These are phyloP conservation scores for Oegoconia quadripuncta DNA, from an alignment of 2,888 invertebrate genomes.

Conservation along the genomic window DNA sequence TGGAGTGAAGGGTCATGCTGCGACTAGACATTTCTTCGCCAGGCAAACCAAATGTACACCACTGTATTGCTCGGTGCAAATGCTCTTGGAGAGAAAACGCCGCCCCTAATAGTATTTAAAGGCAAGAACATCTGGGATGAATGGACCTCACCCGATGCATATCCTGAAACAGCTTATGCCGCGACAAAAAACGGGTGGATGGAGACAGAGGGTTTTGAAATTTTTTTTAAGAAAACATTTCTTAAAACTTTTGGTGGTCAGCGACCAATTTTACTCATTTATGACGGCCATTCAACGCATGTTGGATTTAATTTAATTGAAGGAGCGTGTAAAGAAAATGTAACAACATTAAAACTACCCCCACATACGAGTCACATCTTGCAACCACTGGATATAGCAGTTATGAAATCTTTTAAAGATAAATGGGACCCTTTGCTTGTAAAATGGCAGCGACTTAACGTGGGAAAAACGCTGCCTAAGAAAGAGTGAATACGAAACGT, in stretches of 20 bases:
- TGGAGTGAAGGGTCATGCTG: constrained; percentile 20
- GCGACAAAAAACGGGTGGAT: constrained; percentile 38
- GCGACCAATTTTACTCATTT: constrained; percentile 18
- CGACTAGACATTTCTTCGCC: constrained; percentile 17
- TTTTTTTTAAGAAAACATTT: constrained; percentile 26
- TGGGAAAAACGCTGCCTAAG: no score
- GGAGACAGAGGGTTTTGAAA: constrained; percentile 30
- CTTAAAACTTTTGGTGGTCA: constrained; percentile 11
- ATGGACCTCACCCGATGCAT: constrained; percentile 23
- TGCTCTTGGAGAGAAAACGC: constrained; percentile 25
- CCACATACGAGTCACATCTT: constrained; percentile 27
- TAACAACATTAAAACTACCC: constrained; percentile 27
- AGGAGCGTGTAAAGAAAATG: constrained; percentile 19
- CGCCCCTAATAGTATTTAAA: constrained; percentile 25
- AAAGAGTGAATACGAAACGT: no score
- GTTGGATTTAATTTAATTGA: constrained; percentile 18
- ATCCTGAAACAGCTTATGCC: constrained; percentile 24
- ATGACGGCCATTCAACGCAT: constrained; percentile 21
- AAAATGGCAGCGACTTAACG: constrained; percentile 17
- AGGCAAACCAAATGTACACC: constrained; percentile 11
- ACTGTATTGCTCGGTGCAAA: constrained; percentile 23
- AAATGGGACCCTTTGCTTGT: constrained; percentile 15
- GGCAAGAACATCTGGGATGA: constrained; percentile 33
- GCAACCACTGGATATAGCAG: constrained; percentile 20
- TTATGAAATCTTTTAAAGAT: constrained; percentile 21